Evolutionary conservation across 2,888 invertebrate species (phyloP), one percentile per base, ranked within the genome.

Genomic region (Trichacis sp.): DNA sequence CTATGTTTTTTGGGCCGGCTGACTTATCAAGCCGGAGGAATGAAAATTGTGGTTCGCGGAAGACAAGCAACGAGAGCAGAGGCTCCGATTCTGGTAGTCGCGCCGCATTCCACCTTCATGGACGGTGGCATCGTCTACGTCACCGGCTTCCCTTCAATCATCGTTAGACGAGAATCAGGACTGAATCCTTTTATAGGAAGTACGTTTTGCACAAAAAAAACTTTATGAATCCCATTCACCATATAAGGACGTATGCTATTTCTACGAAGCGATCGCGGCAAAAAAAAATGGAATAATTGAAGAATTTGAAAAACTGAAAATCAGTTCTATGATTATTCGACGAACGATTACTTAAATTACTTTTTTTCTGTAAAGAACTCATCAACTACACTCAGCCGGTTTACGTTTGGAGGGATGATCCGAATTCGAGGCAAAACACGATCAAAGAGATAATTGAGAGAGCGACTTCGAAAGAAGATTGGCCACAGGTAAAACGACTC

Each of bases 321-420:
- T 36, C n/a, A 36, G n/a, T 36, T 36, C 12, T 24, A 24, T 24
- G 24, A n/a, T n/a, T n/a, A n/a, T n/a, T n/a, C n/a, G 24, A 24
- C 36, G 9, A 36, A 36, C 36, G n/a, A n/a, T n/a, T n/a, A n/a
- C n/a, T 12, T 12, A 36, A 36, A n/a, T 12, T 6, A 47, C 14
- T 19, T 51, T n/a, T 51, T 9, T 54, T 52, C 8, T 47, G 33
- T 48, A 2, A 64, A 94, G 96, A 94, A 81, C 86, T 97, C 49
- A 95, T 97, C 70, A 93, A 94, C 85, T 96, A 94, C 85, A 95
- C 96, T 0, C 97, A 98, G 84, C 97, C 98, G 0, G 94, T 98
- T 46, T 96, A 96, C 82, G 97, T 98, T 36, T 92, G 93, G 89
- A 87, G 97, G 53, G 96, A 97, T 78, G 96, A 96, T 86, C 94